These are phyloP conservation scores for Drosophila imparisetae DNA, from an alignment of 2,888 invertebrate species.

Conservation along the genomic window DNA sequence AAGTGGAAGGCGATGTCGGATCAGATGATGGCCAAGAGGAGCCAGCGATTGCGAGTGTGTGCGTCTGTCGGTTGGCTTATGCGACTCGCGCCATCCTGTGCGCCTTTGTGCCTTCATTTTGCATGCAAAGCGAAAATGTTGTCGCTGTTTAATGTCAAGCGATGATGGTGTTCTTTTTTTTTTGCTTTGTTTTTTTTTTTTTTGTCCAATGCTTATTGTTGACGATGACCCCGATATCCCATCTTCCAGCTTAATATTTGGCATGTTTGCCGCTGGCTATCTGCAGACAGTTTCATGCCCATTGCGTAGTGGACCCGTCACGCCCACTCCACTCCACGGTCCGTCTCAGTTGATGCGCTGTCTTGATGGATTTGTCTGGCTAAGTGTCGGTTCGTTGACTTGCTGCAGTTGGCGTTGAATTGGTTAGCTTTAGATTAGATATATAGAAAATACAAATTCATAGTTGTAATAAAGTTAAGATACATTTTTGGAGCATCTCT, in stretches of 20 bases:
- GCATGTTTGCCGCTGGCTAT: constrained; percentile 52
- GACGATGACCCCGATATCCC: constrained; percentile 38
- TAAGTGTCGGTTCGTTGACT: constrained; percentile 65
- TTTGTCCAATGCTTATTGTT: constrained; percentile 35
- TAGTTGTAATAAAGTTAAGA: background rate
- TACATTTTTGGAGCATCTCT: background rate
- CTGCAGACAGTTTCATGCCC: constrained; percentile 72
- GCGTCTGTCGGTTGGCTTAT: constrained; percentile 74
- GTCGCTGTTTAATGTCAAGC: constrained; percentile 81
- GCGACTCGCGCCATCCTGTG: constrained; percentile 64
- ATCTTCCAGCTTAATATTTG: constrained; percentile 39
- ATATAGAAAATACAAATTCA: background rate
- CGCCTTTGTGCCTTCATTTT: constrained; percentile 71
- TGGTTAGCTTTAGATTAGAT: background rate
- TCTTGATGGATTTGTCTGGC: constrained; percentile 76
- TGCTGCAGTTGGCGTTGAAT: constrained; percentile 27
- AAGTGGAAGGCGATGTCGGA: constrained; percentile 45
- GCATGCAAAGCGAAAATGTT: constrained; percentile 77
- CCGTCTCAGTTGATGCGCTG: constrained; percentile 47
- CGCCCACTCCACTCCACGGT: constrained; percentile 9
- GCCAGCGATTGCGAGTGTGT: constrained; percentile 42
- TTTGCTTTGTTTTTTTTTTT: background rate
- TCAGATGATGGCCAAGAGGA: constrained; percentile 50
- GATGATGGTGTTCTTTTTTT: constrained; percentile 45
- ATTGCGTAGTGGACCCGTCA: constrained; percentile 45